Base-by-base conservation (phyloP, 2,888 invertebrate genomes). In the Chrysopilus asiliformis region DNA sequence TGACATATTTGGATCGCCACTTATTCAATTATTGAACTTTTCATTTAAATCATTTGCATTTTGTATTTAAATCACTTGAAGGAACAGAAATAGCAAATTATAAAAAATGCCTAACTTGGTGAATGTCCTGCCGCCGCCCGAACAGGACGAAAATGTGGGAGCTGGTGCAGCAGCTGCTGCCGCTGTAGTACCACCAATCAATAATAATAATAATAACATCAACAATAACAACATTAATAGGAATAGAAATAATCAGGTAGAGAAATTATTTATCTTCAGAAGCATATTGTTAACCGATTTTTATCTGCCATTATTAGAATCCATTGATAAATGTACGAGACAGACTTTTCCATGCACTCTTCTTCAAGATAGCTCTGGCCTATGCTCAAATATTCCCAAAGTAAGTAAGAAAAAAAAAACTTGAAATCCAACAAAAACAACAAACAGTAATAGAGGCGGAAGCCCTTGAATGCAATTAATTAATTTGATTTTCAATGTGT, bases 331-430 rank as follows among this genome's bases (percentile, higher is more conserved):
- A 80, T 64, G 84, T 93, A 40, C 70, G 94, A 50, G 93, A 94
- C 59, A 72, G 93, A 47, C 67, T 95, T 36, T 95, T 95, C 60
- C 89, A 94, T 66, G 91, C 93, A 10, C 68, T 98, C 48, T 94
- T 98, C 64, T 82, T 91, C 57, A 81, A 90, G 58, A 79, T 85
- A 48, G 86, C 97, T 3, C 66, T 95, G 51, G 78, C 84, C 14
- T 98, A 98, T 66, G 91, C 91, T 27, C 72, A 87, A 51, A 79
- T 84, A 36, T 84, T 97, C 65, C 91, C 89, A 18, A 75, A 78
- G 58, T 79, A 81, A 43, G 72, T 84, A 12, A 22, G 26, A 9
- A 12, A 24, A 14, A 20, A 15, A 32, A 24, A 18, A 40, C 3
- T 33, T 27, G 7, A 37, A 3, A 34, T 26, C n/a, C 26, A 8